Conservation (phyloP, 2,113 vertebrate genomes). For the Elephas maximus region DNA sequence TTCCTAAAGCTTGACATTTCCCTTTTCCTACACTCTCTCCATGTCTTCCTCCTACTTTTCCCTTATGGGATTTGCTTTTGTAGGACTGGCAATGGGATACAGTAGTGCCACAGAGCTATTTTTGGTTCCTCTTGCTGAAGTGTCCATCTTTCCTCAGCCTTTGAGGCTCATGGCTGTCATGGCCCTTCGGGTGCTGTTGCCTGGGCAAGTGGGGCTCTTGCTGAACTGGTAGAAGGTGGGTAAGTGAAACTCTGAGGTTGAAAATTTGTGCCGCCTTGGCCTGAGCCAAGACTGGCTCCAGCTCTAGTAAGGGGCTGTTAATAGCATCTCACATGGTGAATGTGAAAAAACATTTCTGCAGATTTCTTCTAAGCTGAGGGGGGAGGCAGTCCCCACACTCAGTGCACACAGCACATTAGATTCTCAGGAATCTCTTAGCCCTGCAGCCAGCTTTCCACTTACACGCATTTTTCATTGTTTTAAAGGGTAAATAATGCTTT, state of each 20-base stretch:
- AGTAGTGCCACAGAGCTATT: too few relatives aligned
- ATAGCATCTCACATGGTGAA: slow-evolving; percentile 1
- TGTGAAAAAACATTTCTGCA: not conserved
- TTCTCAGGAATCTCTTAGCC: slow-evolving; percentile 69
- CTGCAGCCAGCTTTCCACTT: slow-evolving; percentile 66
- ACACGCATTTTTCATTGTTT: slow-evolving; percentile 79
- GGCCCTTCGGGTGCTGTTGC: not conserved
- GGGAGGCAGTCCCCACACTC: slow-evolving; percentile 16
- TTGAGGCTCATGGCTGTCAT: not conserved
- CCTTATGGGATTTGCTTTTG: not conserved
- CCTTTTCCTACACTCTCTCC: not conserved
- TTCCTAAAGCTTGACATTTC: not conserved
- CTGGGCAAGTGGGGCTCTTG: not conserved
- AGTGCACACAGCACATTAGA: slow-evolving; percentile 48
- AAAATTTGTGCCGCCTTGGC: not conserved
- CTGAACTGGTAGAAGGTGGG: not conserved
- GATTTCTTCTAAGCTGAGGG: slow-evolving; percentile 46
- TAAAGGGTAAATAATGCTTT: slow-evolving; percentile 93
- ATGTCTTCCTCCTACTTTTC: not conserved
- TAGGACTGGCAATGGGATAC: not conserved
- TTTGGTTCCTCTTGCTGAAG: not conserved
- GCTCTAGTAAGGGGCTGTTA: not conserved
- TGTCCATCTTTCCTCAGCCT: not conserved
- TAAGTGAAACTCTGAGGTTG: not conserved
- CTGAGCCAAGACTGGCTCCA: not conserved